phyloP scores from a whole-genome alignment of 2,797 vertebrate genomes.

The Anas flavirostris region DNA sequence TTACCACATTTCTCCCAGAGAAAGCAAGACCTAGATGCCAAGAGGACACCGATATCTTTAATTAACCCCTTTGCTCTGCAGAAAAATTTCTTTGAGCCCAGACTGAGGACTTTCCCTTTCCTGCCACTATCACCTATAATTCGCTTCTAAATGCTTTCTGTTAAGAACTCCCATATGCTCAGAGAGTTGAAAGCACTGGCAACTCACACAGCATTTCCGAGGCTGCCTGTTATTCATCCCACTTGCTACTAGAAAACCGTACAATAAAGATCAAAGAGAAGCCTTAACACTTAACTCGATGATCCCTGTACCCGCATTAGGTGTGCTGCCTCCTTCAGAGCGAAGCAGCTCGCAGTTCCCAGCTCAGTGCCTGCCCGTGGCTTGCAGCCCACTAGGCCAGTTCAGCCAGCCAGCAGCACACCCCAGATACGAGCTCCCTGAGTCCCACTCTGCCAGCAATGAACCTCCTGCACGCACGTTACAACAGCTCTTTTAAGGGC shows the following conservation, averaged over 20 bases:
- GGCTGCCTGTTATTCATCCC: neutral
- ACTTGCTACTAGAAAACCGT: neutral
- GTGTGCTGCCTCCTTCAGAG: neutral
- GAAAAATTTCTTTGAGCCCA: neutral
- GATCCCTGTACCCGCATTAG: neutral
- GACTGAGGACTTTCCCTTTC: neutral
- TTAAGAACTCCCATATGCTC: neutral
- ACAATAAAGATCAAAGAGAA: neutral
- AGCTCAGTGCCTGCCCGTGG: neutral
- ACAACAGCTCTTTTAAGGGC: neutral
- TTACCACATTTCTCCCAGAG: neutral
- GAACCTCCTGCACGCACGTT: rapidly evolving
- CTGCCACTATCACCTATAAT: neutral
- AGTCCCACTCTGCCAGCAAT: neutral
- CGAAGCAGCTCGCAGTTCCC: neutral
- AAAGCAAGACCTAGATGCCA: neutral
- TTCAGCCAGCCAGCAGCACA: neutral
- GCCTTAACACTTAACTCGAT: neutral
- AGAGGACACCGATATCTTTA: neutral
- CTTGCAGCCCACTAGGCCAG: neutral
- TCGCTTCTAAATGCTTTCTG: neutral
- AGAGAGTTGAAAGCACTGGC: neutral
- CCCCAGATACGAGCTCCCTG: neutral
- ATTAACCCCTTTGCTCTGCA: neutral
- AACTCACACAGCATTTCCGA: neutral